Base-by-base conservation (phyloP, 2,888 invertebrate species). In the Nezara viridula region DNA sequence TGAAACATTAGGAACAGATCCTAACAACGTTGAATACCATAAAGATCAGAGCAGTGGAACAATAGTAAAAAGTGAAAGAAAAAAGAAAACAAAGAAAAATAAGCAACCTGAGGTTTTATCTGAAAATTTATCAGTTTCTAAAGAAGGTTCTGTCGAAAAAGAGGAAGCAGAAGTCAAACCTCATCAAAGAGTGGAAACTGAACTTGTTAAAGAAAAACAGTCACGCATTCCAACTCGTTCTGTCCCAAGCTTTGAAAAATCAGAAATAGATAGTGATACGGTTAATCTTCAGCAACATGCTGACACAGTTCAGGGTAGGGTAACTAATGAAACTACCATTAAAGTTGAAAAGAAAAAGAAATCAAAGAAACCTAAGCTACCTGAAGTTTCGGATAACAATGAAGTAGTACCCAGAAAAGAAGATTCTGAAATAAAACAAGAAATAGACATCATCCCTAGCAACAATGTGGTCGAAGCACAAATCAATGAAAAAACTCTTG, bases 71-170 rank as follows among this genome's bases (percentile, higher is more conserved):
- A 44, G 24, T 10, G 44, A 47, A 81, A n/a, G 44, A 5, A 81
- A 44, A 44, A 81, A 47, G 81, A 81, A 81, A 81, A 60, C 60
- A 27, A 81, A 81, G n/a, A 81, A 44, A 81, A 40, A 24, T 44
- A 73, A 73, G 21, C 32, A 7, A 37, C 37, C 66, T 73, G 66
- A 0, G 19, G 9, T 37, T 73, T 37, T 21, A 9, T 21, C 32
- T 19, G 19, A 73, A 12, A 32, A 19, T 73, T 19, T 6, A 21
- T 73, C 66, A 73, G 37, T 73, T 24, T 37, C 32, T 73, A 37
- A 19, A 73, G 37, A 37, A 73, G 37, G 37, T 37, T 37, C 19
- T 16, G 66, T 37, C 19, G 19, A 4, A 27, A 27, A 27, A 60
- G 60, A 27, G 12, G 60, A 37, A 19, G 1, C 6, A 37, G 66